phyloP scores from a whole-genome alignment of 2,888 invertebrate species.

The Microplitis manilae region DNA sequence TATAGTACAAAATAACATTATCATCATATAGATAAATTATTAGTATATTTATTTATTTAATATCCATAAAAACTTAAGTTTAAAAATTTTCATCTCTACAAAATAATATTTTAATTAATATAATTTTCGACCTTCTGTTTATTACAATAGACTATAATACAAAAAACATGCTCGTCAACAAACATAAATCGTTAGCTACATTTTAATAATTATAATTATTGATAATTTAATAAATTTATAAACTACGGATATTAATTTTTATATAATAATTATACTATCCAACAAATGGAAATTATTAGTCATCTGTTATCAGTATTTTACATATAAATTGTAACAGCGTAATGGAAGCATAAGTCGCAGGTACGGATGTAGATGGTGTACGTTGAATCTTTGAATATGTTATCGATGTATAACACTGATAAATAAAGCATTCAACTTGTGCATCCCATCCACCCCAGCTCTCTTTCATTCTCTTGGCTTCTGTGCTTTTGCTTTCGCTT shows the following conservation, averaged over 20 bases:
- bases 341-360: conserved; percentile 51
- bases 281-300: conserved; percentile 7
- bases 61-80: background rate
- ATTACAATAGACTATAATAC: background rate
- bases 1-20: conserved; percentile 8
- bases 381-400: conserved; percentile 43
- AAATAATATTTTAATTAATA: background rate
- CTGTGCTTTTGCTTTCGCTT: background rate
- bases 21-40: conserved; percentile 65
- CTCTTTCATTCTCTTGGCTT: background rate
- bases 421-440: conserved; percentile 45
- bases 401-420: conserved; percentile 30
- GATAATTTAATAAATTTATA: too few relatives aligned
- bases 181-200: too few relatives aligned
- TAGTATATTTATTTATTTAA: conserved; percentile 34
- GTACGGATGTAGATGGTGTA: conserved; percentile 30
- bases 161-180: background rate
- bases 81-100: background rate
- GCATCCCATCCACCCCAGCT: background rate
- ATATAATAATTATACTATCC: background rate
- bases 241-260: background rate
- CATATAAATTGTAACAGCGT: conserved; percentile 41
- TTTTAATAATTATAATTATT: background rate
- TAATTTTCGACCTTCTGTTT: background rate
- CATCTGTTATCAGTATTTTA: conserved; percentile 15